A percentile compares a stretch with the other conserved stretches of the same genome.
Conservation (phyloP, 2,797 vertebrate genomes). For the Protonibea diacanthus region DNA sequence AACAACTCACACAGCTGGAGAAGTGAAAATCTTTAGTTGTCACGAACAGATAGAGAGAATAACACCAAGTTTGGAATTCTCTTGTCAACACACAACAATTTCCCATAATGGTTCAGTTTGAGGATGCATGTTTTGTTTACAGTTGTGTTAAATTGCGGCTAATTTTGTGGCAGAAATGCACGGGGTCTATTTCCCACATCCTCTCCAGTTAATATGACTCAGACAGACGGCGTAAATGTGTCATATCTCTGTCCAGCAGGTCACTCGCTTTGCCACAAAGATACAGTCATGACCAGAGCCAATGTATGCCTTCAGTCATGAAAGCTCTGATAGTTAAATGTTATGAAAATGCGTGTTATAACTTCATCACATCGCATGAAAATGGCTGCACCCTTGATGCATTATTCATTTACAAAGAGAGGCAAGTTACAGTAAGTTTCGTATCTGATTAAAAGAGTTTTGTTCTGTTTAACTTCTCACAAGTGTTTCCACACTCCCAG, state of each 20-base stretch:
- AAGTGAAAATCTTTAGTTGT: not conserved
- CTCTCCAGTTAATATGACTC: conserved; percentile 48
- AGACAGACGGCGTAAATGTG: conserved; percentile 37
- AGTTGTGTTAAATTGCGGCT: conserved; percentile 45
- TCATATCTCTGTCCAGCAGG: conserved; percentile 40
- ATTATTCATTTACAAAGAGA: conserved; percentile 5
- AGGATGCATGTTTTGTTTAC: conserved; percentile 56
- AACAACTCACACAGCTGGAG: not conserved
- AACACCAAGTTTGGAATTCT: conserved; percentile 24
- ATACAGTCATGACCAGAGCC: conserved; percentile 33
- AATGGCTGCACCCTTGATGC: conserved; percentile 7
- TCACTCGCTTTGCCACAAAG: conserved; percentile 59
- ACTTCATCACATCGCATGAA: conserved; percentile 9
- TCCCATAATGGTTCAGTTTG: conserved; percentile 31
- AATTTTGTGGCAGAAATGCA: conserved; percentile 54
- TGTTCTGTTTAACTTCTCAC: conserved; percentile 26
- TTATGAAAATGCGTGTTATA: conserved; percentile 63
- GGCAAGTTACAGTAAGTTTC: conserved; percentile 12
- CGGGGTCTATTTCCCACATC: conserved; percentile 72
- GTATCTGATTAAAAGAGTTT: conserved; percentile 30
- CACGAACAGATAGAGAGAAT: not conserved
- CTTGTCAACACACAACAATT: conserved; percentile 19
- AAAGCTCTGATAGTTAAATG: conserved; percentile 71
- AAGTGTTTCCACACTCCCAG: conserved; percentile 17
- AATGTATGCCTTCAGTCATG: conserved; percentile 37